Percentiles rank a stretch among this genome's conserved stretches.
phyloP scores from a whole-genome alignment of 1,140 invertebrate genomes.

The Eupristina koningsbergeri region DNA sequence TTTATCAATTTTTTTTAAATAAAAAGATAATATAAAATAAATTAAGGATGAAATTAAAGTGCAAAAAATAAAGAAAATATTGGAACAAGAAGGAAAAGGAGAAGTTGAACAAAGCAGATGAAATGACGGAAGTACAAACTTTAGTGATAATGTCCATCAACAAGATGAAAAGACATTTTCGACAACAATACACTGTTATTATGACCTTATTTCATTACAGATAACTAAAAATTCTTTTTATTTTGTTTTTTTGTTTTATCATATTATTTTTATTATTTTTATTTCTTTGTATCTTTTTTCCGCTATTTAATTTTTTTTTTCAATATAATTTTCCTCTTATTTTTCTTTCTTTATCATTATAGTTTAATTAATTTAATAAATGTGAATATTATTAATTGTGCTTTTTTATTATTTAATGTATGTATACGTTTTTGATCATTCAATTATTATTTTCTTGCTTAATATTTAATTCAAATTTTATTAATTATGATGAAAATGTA shows the following conservation, averaged over 20 bases:
- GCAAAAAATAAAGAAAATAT: slow-evolving; percentile 30
- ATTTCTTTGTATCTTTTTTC: background rate
- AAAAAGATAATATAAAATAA: background rate
- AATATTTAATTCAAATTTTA: no score
- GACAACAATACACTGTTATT: slow-evolving; percentile 73
- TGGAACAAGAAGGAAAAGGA: slow-evolving; percentile 32
- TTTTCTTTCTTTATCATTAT: background rate
- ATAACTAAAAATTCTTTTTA: slow-evolving; percentile 71
- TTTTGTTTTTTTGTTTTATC: slow-evolving; percentile 55
- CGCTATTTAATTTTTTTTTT: background rate
- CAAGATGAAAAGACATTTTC: slow-evolving; percentile 68
- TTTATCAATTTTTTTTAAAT: no score
- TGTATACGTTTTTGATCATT: no score
- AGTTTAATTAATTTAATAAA: no score
- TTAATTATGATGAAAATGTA: no score
- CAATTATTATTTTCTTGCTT: no score
- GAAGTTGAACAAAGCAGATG: slow-evolving; percentile 48
- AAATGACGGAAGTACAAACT: slow-evolving; percentile 70
- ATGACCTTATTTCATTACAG: slow-evolving; percentile 75
- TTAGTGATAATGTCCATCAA: slow-evolving; percentile 74
- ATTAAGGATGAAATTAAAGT: background rate
- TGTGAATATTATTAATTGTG: no score
- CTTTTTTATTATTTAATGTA: no score
- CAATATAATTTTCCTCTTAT: no score
- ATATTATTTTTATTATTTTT: no score